phyloP scores from a whole-genome alignment of 2,113 vertebrate genomes.

The Eudorcas thomsonii region DNA sequence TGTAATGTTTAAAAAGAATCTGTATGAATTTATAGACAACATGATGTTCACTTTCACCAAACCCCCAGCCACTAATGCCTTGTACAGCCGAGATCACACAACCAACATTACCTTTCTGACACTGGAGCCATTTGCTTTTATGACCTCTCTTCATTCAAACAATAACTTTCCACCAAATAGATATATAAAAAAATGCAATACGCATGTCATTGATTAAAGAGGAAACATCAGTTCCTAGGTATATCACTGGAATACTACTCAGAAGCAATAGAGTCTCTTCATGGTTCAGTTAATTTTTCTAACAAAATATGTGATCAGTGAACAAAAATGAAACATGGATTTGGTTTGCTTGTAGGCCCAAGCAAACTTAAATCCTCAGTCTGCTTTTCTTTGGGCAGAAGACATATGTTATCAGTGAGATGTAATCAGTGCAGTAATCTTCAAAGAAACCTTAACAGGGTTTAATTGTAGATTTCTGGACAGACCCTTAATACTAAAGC shows the following conservation, averaged over 20 bases:
- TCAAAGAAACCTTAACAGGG: neutral
- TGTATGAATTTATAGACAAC: neutral
- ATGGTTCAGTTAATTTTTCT: constrained; percentile 37
- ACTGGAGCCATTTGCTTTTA: neutral
- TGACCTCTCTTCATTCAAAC: neutral
- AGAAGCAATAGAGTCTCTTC: neutral
- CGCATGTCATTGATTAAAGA: neutral
- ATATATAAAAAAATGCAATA: neutral
- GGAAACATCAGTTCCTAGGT: neutral
- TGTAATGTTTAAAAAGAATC: neutral
- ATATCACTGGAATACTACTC: neutral
- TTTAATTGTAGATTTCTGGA: neutral
- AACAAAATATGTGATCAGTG: neutral
- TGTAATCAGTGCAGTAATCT: constrained; percentile 6
- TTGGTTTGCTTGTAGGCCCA: neutral
- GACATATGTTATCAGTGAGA: neutral
- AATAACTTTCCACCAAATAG: neutral
- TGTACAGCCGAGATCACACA: neutral
- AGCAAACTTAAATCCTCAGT: constrained; percentile 1
- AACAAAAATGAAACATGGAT: constrained; percentile 16
- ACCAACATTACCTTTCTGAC: neutral
- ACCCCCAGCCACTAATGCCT: neutral
- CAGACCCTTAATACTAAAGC: neutral
- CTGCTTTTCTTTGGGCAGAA: constrained; percentile 33
- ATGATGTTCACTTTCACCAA: neutral